phyloP scores from a whole-genome alignment of 1,140 invertebrate genomes.

The Drosophila burlai region DNA sequence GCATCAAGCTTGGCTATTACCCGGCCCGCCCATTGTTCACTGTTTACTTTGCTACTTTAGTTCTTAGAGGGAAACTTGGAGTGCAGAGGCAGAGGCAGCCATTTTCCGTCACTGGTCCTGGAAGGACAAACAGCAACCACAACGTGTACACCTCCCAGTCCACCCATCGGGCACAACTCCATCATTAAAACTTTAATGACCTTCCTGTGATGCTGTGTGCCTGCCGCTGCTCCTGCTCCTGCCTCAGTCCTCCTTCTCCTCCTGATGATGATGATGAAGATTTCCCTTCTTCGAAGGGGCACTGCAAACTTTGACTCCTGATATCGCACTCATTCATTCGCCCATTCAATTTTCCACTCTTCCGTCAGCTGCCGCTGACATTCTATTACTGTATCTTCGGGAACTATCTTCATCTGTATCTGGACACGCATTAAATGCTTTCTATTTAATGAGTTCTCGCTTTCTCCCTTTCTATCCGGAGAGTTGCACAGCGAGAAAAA shows the following conservation, averaged over 20 bases:
- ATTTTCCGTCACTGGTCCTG: neutral
- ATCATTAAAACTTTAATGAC: slow-evolving; percentile 84
- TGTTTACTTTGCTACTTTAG: slow-evolving; percentile 72
- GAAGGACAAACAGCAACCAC: slow-evolving; percentile 53
- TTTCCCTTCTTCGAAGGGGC: slow-evolving; percentile 19
- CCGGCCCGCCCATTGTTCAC: slow-evolving; percentile 40
- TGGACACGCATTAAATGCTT: slow-evolving; percentile 81
- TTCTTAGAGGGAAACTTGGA: slow-evolving; percentile 64
- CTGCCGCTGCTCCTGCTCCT: neutral
- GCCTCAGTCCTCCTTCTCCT: neutral
- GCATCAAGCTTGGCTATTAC: slow-evolving; percentile 66
- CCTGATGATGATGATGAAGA: slow-evolving; percentile 55
- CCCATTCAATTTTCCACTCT: slow-evolving; percentile 55
- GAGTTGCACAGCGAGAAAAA: slow-evolving; percentile 7
- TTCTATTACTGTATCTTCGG: slow-evolving; percentile 72
- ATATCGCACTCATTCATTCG: slow-evolving; percentile 62
- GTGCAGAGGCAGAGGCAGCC: neutral
- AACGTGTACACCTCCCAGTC: slow-evolving; percentile 27
- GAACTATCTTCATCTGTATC: slow-evolving; percentile 68
- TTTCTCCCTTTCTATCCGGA: neutral
- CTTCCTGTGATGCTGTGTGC: slow-evolving; percentile 65
- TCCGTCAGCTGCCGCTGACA: slow-evolving; percentile 70
- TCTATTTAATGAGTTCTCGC: slow-evolving; percentile 79
- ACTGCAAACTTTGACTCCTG: slow-evolving; percentile 74
- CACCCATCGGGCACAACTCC: slow-evolving; percentile 54